Base-by-base conservation (phyloP, 2,888 invertebrate species). In the Eudasyphora cyanicolor region DNA sequence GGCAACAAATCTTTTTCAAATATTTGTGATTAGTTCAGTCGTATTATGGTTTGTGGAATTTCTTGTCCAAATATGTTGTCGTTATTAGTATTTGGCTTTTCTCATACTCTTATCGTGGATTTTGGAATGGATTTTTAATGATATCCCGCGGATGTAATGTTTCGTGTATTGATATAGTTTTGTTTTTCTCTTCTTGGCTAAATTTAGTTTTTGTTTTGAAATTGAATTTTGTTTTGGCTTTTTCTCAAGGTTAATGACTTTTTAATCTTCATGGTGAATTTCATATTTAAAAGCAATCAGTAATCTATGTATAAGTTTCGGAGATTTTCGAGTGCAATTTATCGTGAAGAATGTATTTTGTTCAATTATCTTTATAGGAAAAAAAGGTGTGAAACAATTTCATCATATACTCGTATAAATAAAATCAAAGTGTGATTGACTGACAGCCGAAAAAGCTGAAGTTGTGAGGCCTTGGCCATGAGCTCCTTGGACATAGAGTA, bases 231-330 rank as follows among this genome's bases (percentile, higher is more conserved):
- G 0, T 62, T 67, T 17, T 4, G 12, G 12, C 45, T 32, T 57
- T 27, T 51, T 7, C 35, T 84, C 84, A 84, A 84, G 84, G 78
- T 84, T 84, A 81, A 84, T 45, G 84, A 81, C 84, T 78, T 79
- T 81, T 84, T 84, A 81, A 84, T 84, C n/a, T n/a, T n/a, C n/a
- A n/a, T n/a, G n/a, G n/a, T n/a, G n/a, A n/a, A n/a, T n/a, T n/a
- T n/a, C n/a, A n/a, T n/a, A n/a, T n/a, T n/a, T n/a, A n/a, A n/a
- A n/a, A n/a, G n/a, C n/a, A n/a, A n/a, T n/a, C n/a, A n/a, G n/a
- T n/a, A n/a, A n/a, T n/a, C n/a, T n/a, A n/a, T n/a, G n/a, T n/a
- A n/a, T n/a, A n/a, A n/a, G n/a, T n/a, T n/a, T n/a, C n/a, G n/a
- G n/a, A n/a, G n/a, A n/a, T n/a, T n/a, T n/a, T n/a, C n/a, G n/a